Evolutionary conservation across 92 coral and sea anemone species (phyloP).

Genomic region (Desmophyllum pertusum): DNA sequence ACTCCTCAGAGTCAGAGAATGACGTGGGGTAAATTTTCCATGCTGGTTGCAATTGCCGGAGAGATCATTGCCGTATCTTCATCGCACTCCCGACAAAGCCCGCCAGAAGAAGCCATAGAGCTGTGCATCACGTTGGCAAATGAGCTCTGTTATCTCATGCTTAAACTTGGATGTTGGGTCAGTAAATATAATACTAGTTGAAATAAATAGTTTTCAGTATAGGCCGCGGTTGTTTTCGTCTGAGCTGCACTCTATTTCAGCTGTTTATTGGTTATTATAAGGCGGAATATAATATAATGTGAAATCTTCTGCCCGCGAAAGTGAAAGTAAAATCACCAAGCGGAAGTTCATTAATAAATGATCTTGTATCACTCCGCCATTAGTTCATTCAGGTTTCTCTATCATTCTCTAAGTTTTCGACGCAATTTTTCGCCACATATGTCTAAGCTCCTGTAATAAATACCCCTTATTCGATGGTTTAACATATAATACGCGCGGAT

Average conservation of each 20-base stretch:
- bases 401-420: too few species aligned
- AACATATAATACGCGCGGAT: too few species aligned
- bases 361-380: too few species aligned
- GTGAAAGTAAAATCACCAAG: not conserved
- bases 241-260: too few species aligned
- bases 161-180: constrained; percentile 33
- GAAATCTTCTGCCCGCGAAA: too few species aligned
- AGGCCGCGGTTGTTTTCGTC: not conserved
- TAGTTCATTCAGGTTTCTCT: too few species aligned
- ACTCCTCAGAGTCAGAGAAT: not conserved
- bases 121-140: constrained; percentile 1
- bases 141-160: constrained; percentile 1
- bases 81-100: not conserved
- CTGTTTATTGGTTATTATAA: not conserved
- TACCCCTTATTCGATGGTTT: too few species aligned
- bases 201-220: not conserved
- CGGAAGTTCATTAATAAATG: too few species aligned
- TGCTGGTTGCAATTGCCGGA: constrained; percentile 25
- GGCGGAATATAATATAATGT: not conserved
- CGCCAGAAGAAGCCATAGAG: not conserved
- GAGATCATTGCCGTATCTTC: constrained; percentile 1
- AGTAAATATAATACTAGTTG: too few species aligned
- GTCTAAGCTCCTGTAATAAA: too few species aligned
- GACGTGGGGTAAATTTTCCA: constrained; percentile 34
- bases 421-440: too few species aligned